A percentile compares a stretch with the other conserved stretches of the same genome.
These are phyloP conservation scores for Athene cunicularia DNA, from an alignment of 2,113 vertebrate species.

Conservation along the genomic window DNA sequence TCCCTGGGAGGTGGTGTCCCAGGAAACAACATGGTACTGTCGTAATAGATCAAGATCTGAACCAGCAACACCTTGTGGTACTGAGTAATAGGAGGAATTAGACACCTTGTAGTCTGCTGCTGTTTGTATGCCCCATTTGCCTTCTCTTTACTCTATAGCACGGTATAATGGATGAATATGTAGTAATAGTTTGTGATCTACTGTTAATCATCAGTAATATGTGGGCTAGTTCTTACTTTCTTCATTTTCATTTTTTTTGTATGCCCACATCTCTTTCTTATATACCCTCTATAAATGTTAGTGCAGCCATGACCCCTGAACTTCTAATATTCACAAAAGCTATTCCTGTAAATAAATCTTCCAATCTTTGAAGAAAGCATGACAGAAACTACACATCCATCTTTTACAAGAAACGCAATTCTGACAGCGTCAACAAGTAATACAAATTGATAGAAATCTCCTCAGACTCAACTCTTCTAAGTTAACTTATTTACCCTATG, in stretches of 20 bases:
- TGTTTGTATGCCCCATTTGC: not conserved
- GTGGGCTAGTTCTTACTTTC: not conserved
- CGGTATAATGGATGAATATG: rapidly evolving
- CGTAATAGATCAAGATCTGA: not conserved
- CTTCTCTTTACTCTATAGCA: not conserved
- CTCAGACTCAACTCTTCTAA: not conserved
- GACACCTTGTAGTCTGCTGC: not conserved
- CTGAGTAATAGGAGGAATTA: not conserved
- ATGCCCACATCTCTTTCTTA: not conserved
- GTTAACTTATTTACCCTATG: not conserved
- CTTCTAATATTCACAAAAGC: not conserved
- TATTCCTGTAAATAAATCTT: not conserved
- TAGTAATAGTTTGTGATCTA: no score
- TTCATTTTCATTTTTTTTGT: not conserved
- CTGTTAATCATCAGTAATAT: not conserved
- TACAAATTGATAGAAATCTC: not conserved
- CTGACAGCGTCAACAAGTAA: not conserved
- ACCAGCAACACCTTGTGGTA: no score
- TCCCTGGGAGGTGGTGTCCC: not conserved
- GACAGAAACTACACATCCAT: not conserved
- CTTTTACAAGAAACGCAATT: not conserved
- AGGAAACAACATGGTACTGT: no score
- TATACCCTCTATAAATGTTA: no score
- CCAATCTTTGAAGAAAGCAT: not conserved
- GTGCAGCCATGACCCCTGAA: not conserved